Percentiles rank a stretch among this genome's conserved stretches.
These are phyloP conservation scores for Propithecus perrieri DNA, from an alignment of 2,797 vertebrate species.

Conservation along the genomic window DNA sequence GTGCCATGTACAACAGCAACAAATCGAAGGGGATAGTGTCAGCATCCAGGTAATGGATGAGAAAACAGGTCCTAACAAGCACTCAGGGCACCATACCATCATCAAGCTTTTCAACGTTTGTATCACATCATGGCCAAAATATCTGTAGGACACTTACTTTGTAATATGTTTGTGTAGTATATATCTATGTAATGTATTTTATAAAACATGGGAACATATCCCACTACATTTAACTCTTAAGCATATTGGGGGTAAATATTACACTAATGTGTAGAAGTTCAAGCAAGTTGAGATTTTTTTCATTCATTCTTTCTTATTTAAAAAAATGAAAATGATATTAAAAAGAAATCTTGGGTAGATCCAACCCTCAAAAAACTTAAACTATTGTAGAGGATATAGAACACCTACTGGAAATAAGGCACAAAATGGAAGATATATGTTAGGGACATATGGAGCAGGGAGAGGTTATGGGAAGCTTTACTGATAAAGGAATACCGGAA, in stretches of 20 bases:
- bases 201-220: background rate
- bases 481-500: background rate
- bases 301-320: background rate
- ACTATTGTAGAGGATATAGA: background rate
- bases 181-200: background rate
- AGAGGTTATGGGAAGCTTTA: background rate
- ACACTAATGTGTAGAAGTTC: background rate
- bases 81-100: background rate
- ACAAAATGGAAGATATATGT: background rate
- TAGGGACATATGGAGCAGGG: background rate
- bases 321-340: background rate
- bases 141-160: background rate
- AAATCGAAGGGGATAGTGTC: background rate
- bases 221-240: background rate
- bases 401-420: background rate
- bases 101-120: background rate
- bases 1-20: background rate
- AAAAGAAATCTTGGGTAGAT: background rate
- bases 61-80: background rate
- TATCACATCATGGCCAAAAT: background rate
- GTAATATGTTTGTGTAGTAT: background rate
- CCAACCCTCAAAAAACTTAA: background rate
- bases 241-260: background rate
- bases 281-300: background rate
- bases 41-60: background rate